Base-by-base conservation (phyloP, 2,888 invertebrate species). In the Dicranocentrus wangi region DNA sequence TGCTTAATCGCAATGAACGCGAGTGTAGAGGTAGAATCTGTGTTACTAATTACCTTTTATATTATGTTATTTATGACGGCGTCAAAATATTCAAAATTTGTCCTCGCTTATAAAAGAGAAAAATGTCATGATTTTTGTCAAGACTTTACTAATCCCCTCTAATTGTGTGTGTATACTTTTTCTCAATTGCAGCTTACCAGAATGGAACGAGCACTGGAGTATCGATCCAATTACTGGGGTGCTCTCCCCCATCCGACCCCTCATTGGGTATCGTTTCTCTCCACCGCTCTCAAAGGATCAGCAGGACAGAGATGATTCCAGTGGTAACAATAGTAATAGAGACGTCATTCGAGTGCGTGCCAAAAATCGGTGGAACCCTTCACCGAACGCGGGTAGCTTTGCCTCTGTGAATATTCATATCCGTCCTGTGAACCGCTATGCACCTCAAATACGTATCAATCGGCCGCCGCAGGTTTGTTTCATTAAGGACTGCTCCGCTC, bases 221-320 rank as follows among this genome's bases (percentile, higher is more conserved):
- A 93, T 99, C 77, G 97, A 99, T 89, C 97, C 98, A 1, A 95
- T 96, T 72, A 94, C 94, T 61, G 98, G 98, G 10, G 92, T 95
- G 27, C 92, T 98, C 81, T 93, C 94, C 17, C 90, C 97, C 19
- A 95, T 96, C 53, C 92, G 94, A 85, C 93, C 93, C 17, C 90
- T 98, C 73, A 91, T 92, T 77, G 94, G 93, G 87, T 55, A 91
- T 92, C 47, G 27, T 13, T 25, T 42, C 5, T 61, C 73, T n/a
- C 55, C 69, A 5, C 28, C 8, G 25, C 21, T 23, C 19, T 23
- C 21, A 2, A 60, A 51, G 25, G 69, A 79, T 19, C 63, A 58
- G 1, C 55, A 51, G 2, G 63, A 71, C 25, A 32, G 66, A 19
- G 51, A 32, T 42, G 32, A 32, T 25, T 27, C 39, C 25, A 47